Evolutionary conservation across 1,140 invertebrate species (phyloP).

Genomic region (Gryon sp.): DNA sequence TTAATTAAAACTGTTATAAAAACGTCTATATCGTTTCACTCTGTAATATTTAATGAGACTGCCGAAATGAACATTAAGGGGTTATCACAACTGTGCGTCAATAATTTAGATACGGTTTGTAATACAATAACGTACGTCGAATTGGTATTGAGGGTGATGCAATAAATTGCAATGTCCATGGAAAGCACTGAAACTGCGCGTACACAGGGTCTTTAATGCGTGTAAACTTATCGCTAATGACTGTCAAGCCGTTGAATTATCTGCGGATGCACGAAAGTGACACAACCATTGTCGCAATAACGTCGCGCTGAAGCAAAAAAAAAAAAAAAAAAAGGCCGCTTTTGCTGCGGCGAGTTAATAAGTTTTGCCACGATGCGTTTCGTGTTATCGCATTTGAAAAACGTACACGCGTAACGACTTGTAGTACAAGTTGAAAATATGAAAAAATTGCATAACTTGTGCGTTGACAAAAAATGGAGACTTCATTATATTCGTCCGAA

Average conservation of each 20-base stretch:
- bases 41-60: no score
- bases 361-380: constrained; percentile 5
- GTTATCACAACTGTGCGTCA: not conserved
- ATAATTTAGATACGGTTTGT: constrained; percentile 19
- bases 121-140: constrained; percentile 44
- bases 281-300: constrained; percentile 35
- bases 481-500: constrained; percentile 19
- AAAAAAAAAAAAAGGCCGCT: constrained; percentile 17
- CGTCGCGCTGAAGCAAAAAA: constrained; percentile 7
- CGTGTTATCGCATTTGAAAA: constrained; percentile 35
- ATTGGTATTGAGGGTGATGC: constrained; percentile 36
- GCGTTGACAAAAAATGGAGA: constrained; percentile 1
- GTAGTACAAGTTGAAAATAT: constrained; percentile 41
- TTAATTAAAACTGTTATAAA: no score
- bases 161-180: constrained; percentile 46
- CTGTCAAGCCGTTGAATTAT: constrained; percentile 48
- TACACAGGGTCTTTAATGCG: constrained; percentile 39
- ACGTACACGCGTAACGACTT: constrained; percentile 40
- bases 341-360: constrained; percentile 13
- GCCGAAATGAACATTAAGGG: not conserved
- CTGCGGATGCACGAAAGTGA: constrained; percentile 36
- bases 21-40: no score
- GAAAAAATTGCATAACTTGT: constrained; percentile 28
- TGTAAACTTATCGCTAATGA: constrained; percentile 67
- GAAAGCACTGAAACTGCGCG: constrained; percentile 42